Evolutionary conservation across 2,888 invertebrate genomes (phyloP).

Genomic region (Temnothorax rugatulus): DNA sequence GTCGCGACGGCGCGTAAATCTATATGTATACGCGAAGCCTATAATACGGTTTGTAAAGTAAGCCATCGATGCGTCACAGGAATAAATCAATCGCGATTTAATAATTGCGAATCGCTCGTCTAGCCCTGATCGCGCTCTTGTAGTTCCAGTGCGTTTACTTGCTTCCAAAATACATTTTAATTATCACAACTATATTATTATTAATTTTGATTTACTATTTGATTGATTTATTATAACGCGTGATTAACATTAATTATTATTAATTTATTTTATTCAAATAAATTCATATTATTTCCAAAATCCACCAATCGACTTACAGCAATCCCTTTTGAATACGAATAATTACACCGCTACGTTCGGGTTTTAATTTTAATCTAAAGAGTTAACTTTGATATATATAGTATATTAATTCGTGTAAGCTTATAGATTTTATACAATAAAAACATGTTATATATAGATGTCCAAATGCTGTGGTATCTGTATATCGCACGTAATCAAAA

Average conservation of each 20-base stretch:
- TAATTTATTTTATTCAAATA: background rate
- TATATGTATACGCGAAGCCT: background rate
- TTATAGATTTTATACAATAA: conserved; percentile 3
- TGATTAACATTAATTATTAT: conserved; percentile 23
- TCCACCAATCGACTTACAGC: background rate
- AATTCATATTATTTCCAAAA: background rate
- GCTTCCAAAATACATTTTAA: background rate
- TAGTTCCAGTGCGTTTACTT: background rate
- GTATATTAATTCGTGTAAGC: background rate
- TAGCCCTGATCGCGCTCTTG: background rate
- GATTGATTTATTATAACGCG: background rate
- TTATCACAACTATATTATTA: background rate
- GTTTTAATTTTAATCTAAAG: background rate
- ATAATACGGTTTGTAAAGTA: background rate
- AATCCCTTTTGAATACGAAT: background rate
- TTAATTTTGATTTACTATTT: conserved; percentile 22
- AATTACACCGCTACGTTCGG: background rate
- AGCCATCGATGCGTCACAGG: background rate
- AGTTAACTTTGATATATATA: background rate
- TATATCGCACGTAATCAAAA: conserved; percentile 18
- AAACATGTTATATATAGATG: conserved; percentile 20
- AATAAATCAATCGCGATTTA: conserved; percentile 11
- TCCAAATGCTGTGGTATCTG: background rate
- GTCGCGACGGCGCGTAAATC: background rate
- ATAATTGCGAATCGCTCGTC: background rate